Evolutionary conservation across 2,797 vertebrate genomes (phyloP).

Genomic region (Euphonia xanthogaster): DNA sequence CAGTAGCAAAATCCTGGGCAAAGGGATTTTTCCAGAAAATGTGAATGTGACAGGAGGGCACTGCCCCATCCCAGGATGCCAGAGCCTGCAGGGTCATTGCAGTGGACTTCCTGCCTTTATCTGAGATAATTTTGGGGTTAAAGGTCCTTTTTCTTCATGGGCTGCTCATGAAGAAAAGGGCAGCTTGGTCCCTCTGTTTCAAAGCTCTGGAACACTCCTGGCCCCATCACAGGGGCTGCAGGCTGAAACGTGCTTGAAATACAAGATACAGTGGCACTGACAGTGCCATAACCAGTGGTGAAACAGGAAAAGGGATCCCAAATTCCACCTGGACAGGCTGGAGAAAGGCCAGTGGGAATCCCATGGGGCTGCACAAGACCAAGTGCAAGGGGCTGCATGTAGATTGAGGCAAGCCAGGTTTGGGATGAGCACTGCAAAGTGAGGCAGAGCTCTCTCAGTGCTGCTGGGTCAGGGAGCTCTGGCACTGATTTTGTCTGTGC

Average conservation of each 20-base stretch:
- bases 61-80: neutral
- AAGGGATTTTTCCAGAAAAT: too few relatives aligned
- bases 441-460: neutral
- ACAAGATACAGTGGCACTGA: neutral
- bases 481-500: neutral
- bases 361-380: neutral
- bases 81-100: neutral
- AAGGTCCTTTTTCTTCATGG: neutral
- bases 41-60: too few relatives aligned
- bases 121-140: neutral
- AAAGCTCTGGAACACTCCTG: neutral
- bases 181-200: neutral
- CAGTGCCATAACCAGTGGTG: neutral
- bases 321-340: neutral
- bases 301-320: neutral
- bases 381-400: neutral
- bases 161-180: neutral
- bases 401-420: neutral
- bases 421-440: neutral
- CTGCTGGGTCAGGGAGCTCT: neutral
- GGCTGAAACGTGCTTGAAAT: neutral
- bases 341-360: neutral
- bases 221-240: neutral
- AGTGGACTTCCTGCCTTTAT: neutral
- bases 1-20: too few relatives aligned